A percentile compares a stretch with the other conserved stretches of the same genome.
Evolutionary conservation across 2,113 vertebrate genomes (phyloP).

Genomic region (Syngnathus floridae): DNA sequence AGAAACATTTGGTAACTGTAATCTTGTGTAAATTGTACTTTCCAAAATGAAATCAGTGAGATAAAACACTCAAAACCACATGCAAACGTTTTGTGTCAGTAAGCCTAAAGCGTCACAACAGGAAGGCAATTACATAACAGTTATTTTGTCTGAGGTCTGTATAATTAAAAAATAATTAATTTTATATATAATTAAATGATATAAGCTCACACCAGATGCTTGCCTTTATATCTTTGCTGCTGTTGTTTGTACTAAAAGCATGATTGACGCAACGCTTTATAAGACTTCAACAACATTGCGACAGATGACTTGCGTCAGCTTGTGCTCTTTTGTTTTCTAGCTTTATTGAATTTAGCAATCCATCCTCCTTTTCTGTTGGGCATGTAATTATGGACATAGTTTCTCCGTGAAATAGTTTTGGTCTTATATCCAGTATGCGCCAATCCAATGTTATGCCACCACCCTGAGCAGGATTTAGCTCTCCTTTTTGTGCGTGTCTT

Average conservation of each 20-base stretch:
- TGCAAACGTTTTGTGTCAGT: too few species aligned
- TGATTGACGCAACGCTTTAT: constrained; percentile 7
- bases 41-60: neutral
- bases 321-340: neutral
- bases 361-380: constrained; percentile 34
- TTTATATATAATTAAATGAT: neutral
- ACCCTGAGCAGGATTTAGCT: constrained; percentile 22
- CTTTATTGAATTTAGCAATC: constrained; percentile 7
- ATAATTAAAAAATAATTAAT: neutral
- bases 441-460: constrained; percentile 42
- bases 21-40: neutral
- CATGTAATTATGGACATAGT: constrained; percentile 48
- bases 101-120: neutral
- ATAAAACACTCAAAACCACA: neutral
- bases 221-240: neutral
- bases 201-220: neutral
- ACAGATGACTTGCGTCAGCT: neutral
- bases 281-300: neutral
- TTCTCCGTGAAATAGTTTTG: constrained; percentile 29
- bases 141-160: neutral
- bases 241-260: neutral
- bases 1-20: neutral
- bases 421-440: constrained; percentile 29
- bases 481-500: neutral
- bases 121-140: neutral